Base-by-base conservation (phyloP, 2,113 vertebrate genomes). In the Colistium nudipinnis region DNA sequence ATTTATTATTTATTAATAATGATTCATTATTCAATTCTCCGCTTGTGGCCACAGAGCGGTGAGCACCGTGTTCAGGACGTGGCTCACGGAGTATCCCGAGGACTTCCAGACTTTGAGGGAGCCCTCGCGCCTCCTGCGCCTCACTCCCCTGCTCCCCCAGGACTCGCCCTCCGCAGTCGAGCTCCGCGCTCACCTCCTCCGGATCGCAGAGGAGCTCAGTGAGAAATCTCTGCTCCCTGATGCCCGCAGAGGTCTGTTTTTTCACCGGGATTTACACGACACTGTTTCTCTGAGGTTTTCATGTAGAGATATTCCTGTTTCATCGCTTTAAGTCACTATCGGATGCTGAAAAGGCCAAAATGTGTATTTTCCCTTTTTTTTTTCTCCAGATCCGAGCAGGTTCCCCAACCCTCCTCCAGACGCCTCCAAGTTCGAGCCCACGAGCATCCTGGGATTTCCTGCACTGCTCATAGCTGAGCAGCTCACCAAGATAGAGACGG, bases 401-500 rank as follows among this genome's bases (percentile, higher is more conserved):
- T n/a, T 68, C 6, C 13, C 38, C 62, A 69, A 55, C 31, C 28
- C 70, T 28, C 48, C 72, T 3, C 64, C 82, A 4, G 78, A 89
- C 27, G 39, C 90, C 61, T 82, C 86, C 39, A 85, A 81, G 67
- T 94, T 95, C 63, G 91, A 94, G 49, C 81, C 92, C 75, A 91
- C 89, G 49, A 87, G 82, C 64, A 61, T 94, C 83, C 89, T 97
- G 82, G 92, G 90, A 61, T 96, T 95, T 83, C 92, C 92, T 20
- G 93, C 93, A 5, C 90, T 78, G 28, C 70, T 90, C 81, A 88
- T 95, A 8, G 95, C 94, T 0, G 94, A 95, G 78, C 94, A 96
- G 93, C 94, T 97, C 82, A 97, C 95, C 80, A 94, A 90, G 88
- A 93, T 95, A 56, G 95, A 97, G 87, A 94, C 94, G 0, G 95